Percentiles rank a stretch among this genome's conserved stretches.
Evolutionary conservation across 2,113 vertebrate species (phyloP).

Genomic region (Tachysurus vachellii): DNA sequence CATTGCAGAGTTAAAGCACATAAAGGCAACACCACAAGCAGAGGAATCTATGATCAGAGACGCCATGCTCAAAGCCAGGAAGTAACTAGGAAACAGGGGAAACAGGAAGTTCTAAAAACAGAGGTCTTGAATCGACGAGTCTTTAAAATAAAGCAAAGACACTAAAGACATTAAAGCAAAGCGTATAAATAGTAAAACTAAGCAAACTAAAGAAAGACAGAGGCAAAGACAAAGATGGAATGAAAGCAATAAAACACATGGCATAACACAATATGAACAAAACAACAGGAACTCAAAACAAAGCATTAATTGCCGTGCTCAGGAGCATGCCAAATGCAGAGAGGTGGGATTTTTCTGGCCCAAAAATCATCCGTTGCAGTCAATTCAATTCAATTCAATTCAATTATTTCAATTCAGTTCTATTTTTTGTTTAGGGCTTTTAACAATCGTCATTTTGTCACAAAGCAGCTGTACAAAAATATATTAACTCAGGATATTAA

Average conservation of each 20-base stretch:
- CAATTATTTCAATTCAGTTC: too few species aligned
- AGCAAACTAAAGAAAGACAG: background rate
- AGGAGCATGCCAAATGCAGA: background rate
- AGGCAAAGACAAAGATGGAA: background rate
- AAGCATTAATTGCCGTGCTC: background rate
- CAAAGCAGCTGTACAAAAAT: too few species aligned
- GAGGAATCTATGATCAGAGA: background rate
- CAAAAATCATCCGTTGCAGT: too few species aligned
- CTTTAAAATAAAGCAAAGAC: background rate
- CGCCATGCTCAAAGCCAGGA: background rate
- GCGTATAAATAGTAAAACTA: background rate
- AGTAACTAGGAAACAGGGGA: background rate
- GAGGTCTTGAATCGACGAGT: background rate
- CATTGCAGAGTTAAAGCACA: background rate
- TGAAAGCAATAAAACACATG: background rate
- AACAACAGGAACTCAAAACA: background rate
- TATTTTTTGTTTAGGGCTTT: too few species aligned
- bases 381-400: too few species aligned
- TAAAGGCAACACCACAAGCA: background rate
- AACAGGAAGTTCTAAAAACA: background rate
- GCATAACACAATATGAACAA: background rate
- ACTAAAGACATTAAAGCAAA: background rate
- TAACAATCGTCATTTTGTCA: too few species aligned
- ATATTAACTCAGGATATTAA: too few species aligned
- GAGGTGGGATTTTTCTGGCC: background rate